Evolutionary conservation across 2,888 invertebrate species (phyloP), one percentile per base, ranked within the genome.

Genomic region (Heliconius hortense): DNA sequence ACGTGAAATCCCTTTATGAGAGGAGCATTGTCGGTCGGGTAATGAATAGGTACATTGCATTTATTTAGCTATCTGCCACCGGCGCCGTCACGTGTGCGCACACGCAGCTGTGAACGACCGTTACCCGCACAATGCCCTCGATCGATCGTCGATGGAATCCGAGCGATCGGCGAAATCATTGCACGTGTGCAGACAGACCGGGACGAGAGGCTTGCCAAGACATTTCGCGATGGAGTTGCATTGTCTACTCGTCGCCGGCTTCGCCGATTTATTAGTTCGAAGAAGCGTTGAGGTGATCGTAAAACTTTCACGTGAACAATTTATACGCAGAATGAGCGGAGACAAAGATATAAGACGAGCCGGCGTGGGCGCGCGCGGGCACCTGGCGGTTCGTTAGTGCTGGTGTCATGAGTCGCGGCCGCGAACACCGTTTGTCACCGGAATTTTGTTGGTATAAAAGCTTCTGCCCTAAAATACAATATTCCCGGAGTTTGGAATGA

Each of bases 1-100:
- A 94, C 94, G 93, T 94, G 93, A 92, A 93, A 93, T 93, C 93
- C 92, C 90, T 92, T 93, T 93, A 92, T 94, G 89, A 90, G 90
- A 91, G 84, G 88, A 90, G 91, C 89, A 93, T 93, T 94, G 93
- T 93, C 88, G 88, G 85, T 75, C 79, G 90, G 88, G 89, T 93
- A 93, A 93, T 93, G 93, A 93, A 93, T 93, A 92, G 90, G 92
- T 92, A 91, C 88, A 85, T 90, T 89, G 89, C 91, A 92, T 93
- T 93, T 93, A 93, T 93, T 93, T 93, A 93, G 93, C 48, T 48
- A 93, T 93, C 92, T 90, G 91, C 92, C 89, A 90, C 90, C 91
- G 92, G 90, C 89, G 82, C 87, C 88, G 89, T 91, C 92, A 92
- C 93, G 92, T 92, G 93, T 90, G 89, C 87, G 87, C 87, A 86